Evolutionary conservation across 1,140 invertebrate species (phyloP).

Genomic region (Araneus ventricosus): DNA sequence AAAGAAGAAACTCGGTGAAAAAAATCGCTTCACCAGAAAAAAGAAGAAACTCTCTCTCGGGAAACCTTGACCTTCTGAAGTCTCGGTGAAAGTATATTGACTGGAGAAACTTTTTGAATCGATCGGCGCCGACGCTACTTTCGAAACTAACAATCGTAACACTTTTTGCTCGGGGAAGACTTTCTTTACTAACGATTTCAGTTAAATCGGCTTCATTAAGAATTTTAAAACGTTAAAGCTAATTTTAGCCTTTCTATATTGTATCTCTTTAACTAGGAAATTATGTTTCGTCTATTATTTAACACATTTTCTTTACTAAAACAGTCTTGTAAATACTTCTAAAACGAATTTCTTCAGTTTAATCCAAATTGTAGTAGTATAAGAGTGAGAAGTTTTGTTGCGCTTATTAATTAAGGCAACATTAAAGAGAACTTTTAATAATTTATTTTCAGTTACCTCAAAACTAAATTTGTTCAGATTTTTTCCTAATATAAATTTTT

Average conservation of each 20-base stretch:
- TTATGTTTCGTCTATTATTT: too few relatives aligned
- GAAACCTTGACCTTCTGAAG: slow-evolving; percentile 42
- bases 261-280: background rate
- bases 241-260: background rate
- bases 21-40: background rate
- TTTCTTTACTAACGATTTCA: background rate
- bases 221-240: background rate
- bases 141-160: slow-evolving; percentile 27
- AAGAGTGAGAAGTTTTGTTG: background rate
- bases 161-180: background rate
- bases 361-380: background rate
- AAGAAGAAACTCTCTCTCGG: background rate
- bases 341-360: background rate
- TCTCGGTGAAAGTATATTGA: slow-evolving; percentile 30
- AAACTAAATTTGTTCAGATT: too few relatives aligned
- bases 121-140: slow-evolving; percentile 24
- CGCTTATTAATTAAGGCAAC: background rate
- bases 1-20: background rate
- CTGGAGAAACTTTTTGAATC: slow-evolving; percentile 46
- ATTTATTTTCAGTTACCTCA: too few relatives aligned
- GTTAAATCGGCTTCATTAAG: background rate
- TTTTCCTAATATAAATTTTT: too few relatives aligned
- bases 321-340: too few relatives aligned
- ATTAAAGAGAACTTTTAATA: too few relatives aligned
- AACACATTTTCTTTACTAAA: too few relatives aligned